phyloP scores from a whole-genome alignment of 1,140 invertebrate species.

The Anoplophora glabripennis region DNA sequence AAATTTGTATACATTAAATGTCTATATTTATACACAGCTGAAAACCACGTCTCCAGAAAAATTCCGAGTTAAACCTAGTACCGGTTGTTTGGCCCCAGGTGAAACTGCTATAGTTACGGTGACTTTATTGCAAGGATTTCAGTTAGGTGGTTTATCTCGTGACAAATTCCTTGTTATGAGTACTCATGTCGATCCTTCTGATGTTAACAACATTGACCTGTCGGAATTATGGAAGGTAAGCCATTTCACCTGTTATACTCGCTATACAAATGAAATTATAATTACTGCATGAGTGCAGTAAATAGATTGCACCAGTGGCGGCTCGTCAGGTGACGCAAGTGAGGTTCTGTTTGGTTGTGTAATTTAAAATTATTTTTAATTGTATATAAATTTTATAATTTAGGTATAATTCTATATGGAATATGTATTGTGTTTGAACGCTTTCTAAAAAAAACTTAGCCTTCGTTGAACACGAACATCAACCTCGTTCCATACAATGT shows the following conservation, averaged over 20 bases:
- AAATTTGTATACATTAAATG: conserved; percentile 9
- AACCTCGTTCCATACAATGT: too few relatives aligned
- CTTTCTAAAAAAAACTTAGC: too few relatives aligned
- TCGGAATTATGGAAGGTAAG: conserved; percentile 63
- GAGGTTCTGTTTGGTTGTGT: too few relatives aligned
- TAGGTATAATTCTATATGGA: too few relatives aligned
- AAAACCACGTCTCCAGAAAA: conserved; percentile 80
- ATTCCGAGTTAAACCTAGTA: conserved; percentile 83
- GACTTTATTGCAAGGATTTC: conserved; percentile 55
- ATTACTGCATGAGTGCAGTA: too few relatives aligned
- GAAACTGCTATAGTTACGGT: conserved; percentile 54
- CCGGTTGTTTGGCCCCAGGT: conserved; percentile 66
- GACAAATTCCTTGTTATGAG: conserved; percentile 73
- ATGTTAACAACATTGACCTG: conserved; percentile 52
- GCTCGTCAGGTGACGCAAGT: too few relatives aligned
- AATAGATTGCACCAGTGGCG: too few relatives aligned
- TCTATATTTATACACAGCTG: conserved; percentile 55
- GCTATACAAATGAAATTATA: too few relatives aligned
- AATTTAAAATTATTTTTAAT: too few relatives aligned
- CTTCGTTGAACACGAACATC: too few relatives aligned
- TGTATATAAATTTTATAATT: too few relatives aligned
- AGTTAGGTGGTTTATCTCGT: conserved; percentile 54
- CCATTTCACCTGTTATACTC: conserved; percentile 1
- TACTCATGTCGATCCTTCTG: conserved; percentile 54
- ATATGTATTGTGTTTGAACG: too few relatives aligned